These are phyloP conservation scores for Ophioderma brevispina DNA, from an alignment of 35 echinoderm and acorn worm genomes.

Conservation along the genomic window DNA sequence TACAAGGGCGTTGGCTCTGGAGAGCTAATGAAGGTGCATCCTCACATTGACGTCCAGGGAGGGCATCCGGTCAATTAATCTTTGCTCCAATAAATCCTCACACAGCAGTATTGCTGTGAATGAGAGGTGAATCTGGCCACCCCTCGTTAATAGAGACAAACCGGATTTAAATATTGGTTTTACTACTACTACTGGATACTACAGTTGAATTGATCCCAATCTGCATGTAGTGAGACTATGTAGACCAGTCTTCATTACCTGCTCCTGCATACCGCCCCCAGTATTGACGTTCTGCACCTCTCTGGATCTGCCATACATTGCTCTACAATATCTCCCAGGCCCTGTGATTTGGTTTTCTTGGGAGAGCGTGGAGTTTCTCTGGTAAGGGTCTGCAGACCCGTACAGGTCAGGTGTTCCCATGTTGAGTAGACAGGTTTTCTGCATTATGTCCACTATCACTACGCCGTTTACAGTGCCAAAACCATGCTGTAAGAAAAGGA, in stretches of 20 bases:
- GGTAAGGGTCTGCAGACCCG: slow-evolving; percentile 95
- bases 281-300: slow-evolving; percentile 61
- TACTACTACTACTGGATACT: too few relatives aligned
- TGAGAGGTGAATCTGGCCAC: too few relatives aligned
- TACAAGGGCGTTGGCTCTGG: too few relatives aligned
- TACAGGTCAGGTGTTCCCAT: slow-evolving; percentile 99
- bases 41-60: too few relatives aligned
- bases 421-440: slow-evolving; percentile 89
- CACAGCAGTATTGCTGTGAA: too few relatives aligned
- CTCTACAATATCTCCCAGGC: slow-evolving; percentile 95
- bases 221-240: too few relatives aligned
- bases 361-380: slow-evolving; percentile 94
- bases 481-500: slow-evolving; percentile 88
- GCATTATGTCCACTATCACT: slow-evolving; percentile 94
- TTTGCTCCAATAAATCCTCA: too few relatives aligned
- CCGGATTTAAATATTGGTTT: too few relatives aligned
- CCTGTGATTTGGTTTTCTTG: slow-evolving; percentile 91
- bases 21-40: too few relatives aligned
- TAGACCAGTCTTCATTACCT: neutral
- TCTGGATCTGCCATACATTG: slow-evolving; percentile 83
- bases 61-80: too few relatives aligned
- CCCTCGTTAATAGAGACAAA: too few relatives aligned
- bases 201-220: too few relatives aligned
- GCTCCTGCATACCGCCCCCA: slow-evolving; percentile 17
- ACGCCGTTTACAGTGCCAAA: slow-evolving; percentile 92